A percentile compares a stretch with the other conserved stretches of the same genome.
phyloP scores from a whole-genome alignment of 2,797 vertebrate species.

The Rhinella marina region DNA sequence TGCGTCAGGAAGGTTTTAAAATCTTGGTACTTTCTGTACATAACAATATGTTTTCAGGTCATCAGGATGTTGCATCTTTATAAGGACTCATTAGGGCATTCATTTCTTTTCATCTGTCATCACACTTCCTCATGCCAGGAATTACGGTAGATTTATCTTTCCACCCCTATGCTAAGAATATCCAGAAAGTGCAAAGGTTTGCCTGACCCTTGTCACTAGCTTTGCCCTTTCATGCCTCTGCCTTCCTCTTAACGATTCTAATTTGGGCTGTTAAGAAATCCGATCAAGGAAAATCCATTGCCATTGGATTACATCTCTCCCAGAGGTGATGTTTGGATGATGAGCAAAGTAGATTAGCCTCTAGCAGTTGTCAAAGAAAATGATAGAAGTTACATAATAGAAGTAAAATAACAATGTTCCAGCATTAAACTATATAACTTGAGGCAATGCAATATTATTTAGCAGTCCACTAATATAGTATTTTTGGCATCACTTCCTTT shows the following conservation, averaged over 20 bases:
- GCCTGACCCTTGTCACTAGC: not conserved
- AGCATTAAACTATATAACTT: not conserved
- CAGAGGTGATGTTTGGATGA: slow-evolving; percentile 49
- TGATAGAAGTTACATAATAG: not conserved
- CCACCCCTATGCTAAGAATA: not conserved
- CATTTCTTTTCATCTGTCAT: not conserved
- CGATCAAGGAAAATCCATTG: slow-evolving; percentile 70
- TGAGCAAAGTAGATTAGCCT: slow-evolving; percentile 51
- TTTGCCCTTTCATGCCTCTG: slow-evolving; percentile 51
- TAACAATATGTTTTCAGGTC: too few species aligned
- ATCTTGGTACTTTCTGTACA: too few species aligned
- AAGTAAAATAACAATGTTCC: not conserved
- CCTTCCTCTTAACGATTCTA: slow-evolving; percentile 52
- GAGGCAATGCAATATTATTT: not conserved
- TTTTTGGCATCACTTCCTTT: not conserved
- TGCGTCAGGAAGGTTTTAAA: too few species aligned
- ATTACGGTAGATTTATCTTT: not conserved
- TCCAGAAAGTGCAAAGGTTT: not conserved
- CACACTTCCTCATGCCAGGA: not conserved
- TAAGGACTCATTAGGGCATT: not conserved
- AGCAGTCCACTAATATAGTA: not conserved
- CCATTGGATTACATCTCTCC: slow-evolving; percentile 64
- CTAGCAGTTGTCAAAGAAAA: slow-evolving; percentile 17
- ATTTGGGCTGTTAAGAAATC: slow-evolving; percentile 67
- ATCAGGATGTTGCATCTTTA: too few species aligned